Evolutionary conservation across 2,113 vertebrate genomes (phyloP).

Genomic region (Cinclus mexicanus): DNA sequence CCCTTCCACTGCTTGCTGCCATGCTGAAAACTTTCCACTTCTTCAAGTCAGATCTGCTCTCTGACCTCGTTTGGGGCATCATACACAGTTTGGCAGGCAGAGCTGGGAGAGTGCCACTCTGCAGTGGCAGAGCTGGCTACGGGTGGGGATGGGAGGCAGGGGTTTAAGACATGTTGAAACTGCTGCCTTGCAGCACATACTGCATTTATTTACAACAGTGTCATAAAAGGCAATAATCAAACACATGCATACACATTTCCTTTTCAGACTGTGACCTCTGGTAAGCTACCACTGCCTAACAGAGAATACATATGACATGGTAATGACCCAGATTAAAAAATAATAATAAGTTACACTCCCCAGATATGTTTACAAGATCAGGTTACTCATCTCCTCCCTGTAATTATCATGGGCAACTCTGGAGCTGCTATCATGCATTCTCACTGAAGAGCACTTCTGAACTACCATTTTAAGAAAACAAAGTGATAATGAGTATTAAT

Average conservation of each 20-base stretch:
- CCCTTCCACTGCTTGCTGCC: not conserved
- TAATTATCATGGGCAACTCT: slow-evolving; percentile 29
- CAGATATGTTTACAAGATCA: slow-evolving; percentile 41
- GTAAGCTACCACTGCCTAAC: not conserved
- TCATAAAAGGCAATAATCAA: not conserved
- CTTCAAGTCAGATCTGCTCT: not conserved
- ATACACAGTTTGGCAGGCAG: accelerated
- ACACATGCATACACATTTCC: not conserved
- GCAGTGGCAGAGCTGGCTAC: accelerated
- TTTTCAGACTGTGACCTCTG: not conserved
- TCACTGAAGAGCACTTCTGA: not conserved
- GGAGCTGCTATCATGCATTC: slow-evolving; percentile 17
- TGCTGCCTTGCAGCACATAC: not conserved
- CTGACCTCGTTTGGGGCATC: not conserved
- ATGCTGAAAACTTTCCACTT: not conserved
- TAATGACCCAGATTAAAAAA: slow-evolving; percentile 68
- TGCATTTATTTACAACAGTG: not conserved
- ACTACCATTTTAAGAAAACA: slow-evolving; percentile 19
- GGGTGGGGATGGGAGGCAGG: not conserved
- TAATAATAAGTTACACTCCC: slow-evolving; percentile 46
- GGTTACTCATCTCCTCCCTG: slow-evolving; percentile 44
- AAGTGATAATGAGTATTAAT: not conserved
- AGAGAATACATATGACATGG: slow-evolving; percentile 11
- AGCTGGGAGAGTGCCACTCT: not conserved
- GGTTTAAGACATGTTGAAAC: not conserved